Evolutionary conservation across 2,888 invertebrate genomes (phyloP), one percentile per base, ranked within the genome.

Genomic region (Synergus japonicus): DNA sequence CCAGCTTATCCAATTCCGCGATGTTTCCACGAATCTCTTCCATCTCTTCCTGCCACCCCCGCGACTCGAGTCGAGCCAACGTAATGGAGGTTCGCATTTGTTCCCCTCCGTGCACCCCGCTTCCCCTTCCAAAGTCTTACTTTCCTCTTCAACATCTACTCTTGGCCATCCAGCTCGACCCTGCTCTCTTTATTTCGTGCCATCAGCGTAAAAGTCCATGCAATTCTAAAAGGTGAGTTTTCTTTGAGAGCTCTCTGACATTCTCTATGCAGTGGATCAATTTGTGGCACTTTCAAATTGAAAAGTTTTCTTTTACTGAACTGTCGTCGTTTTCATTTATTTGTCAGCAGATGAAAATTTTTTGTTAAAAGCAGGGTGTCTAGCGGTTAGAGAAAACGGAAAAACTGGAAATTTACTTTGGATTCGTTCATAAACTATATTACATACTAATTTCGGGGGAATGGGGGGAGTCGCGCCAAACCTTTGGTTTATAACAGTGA

Each of bases 1-100:
- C 69, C 82, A 83, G 88, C 86, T 89, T 88, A 89, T 89, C 88
- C 89, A 87, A 89, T 89, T 89, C 86, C 86, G 82, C 83, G 85
- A 81, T 80, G 82, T 88, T 88, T 88, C 86, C 86, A 86, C 87
- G 87, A 89, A 89, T 87, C 87, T 89, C 87, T 85, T 85, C 87
- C 86, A 87, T 86, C 86, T 78, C 80, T 81, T 5, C 69, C 67
- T 63, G 60, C n/a, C 41, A 58, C 79, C 58, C 58, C 83, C 79
- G 82, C 81, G 82, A 78, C 79, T 82, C 29, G 29, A 69, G 49
- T 29, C 22, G 22, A 29, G 82, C 80, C 79, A 81, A 80, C 83
- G 83, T 85, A 86, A 88, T 85, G 86, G 87, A 84, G 83, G 86
- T 81, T 86, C 86, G 84, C 85, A 87, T 87, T 84, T 85, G 86